A percentile compares a stretch with the other conserved stretches of the same genome.
These are phyloP conservation scores for Tympanuchus pallidicinctus DNA, from an alignment of 2,113 vertebrate genomes.

Conservation along the genomic window DNA sequence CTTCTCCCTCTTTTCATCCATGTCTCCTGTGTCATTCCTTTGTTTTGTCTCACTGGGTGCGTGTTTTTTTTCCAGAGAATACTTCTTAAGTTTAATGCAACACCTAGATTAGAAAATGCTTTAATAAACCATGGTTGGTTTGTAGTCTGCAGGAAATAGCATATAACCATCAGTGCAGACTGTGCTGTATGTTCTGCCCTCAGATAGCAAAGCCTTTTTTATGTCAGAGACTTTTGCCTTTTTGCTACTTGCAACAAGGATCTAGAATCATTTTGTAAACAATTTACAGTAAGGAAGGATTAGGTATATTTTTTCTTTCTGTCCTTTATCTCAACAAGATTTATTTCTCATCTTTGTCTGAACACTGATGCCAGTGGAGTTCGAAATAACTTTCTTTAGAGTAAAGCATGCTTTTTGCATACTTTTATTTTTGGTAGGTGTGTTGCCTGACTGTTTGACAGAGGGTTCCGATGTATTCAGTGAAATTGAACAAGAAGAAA, in stretches of 20 bases:
- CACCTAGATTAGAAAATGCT: not conserved
- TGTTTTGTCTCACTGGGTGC: not conserved
- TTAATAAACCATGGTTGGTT: not conserved
- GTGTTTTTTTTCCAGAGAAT: not conserved
- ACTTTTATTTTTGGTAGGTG: conserved; percentile 76
- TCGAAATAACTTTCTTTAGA: not conserved
- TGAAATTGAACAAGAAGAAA: conserved; percentile 94
- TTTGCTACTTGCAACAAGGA: not conserved
- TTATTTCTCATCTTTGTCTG: not conserved
- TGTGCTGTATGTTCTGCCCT: not conserved
- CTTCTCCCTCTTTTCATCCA: not conserved
- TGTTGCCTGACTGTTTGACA: conserved; percentile 93
- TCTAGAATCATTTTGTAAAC: not conserved
- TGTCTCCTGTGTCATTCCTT: not conserved
- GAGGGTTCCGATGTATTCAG: conserved; percentile 91
- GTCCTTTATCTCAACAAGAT: not conserved
- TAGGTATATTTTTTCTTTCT: not conserved
- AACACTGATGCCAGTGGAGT: not conserved
- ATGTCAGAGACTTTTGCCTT: not conserved
- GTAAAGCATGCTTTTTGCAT: not conserved
- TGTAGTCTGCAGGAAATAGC: not conserved
- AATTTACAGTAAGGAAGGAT: not conserved
- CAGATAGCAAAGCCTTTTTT: not conserved
- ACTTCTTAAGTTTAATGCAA: not conserved
- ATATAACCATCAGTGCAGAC: not conserved